Base-by-base conservation (phyloP, 1,140 invertebrate species). In the Zaprionus camerounensis region DNA sequence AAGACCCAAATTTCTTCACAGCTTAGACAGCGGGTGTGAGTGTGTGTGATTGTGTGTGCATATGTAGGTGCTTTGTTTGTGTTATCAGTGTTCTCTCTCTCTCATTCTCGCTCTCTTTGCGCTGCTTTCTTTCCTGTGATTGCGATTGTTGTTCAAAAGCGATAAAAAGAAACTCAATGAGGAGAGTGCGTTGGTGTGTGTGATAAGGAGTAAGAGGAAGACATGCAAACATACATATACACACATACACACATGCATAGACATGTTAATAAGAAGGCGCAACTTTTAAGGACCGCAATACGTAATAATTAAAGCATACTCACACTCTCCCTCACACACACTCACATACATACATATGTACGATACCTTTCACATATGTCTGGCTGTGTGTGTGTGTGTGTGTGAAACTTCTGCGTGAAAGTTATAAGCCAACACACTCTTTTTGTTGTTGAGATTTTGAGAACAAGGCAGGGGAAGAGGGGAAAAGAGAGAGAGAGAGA, bases 1-100 rank as follows among this genome's bases (percentile, higher is more conserved):
- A 91, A 91, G 88, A 91, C 88, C 88, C 81, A 91, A 85, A 91
- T 91, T 91, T 91, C 81, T 84, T 80, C 56, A 83, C 69, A 81
- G 73, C 75, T 82, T 86, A 64, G 76, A 56, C 46, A 66, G 55
- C 44, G 46, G 34, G 20, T 41, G 58, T 49, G 56, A 58, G 56
- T 12, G 26, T 46, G 59, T 53, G 2, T 6, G 9, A 34, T 34
- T 34, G 22, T 46, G 7, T 53, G 66, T 67, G 22, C 15, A 41
- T 26, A 20, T 46, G 56, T 59, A 53, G 58, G 22, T 70, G 65
- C 51, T 61, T 51, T 64, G 41, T 55, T 71, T 26, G 55, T 71
- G 74, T 90, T 90, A 90, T 88, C 85, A 81, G 84, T 78, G 31
- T 11, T 11, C 90, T 81, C 71, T 72, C 58, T 79, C 56, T 71